Base-by-base conservation (phyloP, 2,888 invertebrate genomes). In the Anagyrus pseudococci region DNA sequence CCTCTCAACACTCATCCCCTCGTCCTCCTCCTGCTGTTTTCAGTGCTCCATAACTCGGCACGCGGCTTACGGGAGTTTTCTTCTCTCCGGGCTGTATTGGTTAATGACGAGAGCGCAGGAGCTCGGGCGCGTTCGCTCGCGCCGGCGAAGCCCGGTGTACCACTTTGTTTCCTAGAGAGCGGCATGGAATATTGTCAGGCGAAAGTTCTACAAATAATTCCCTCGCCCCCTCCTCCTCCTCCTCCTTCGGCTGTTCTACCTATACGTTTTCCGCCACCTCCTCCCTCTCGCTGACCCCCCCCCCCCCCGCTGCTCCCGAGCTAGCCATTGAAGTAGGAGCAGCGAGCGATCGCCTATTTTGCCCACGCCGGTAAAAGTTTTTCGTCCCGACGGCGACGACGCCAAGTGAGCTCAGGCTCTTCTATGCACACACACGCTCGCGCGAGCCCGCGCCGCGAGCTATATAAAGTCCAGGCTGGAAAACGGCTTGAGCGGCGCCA, bases 161-260 rank as follows among this genome's bases (percentile, higher is more conserved):
- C 55, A 65, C 65, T 65, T 65, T 61, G 65, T 61, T 61, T 65
- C 44, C 58, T 65, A 65, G 58, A 65, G 61, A 65, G 58, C 54
- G 61, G 58, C 61, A 46, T 53, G 47, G 53, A 52, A 60, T n/a
- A n/a, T 64, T 60, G 64, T 65, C 65, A 60, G 61, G 65, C 65
- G 65, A 65, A 65, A 65, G 65, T 65, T 61, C 58, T 55, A 65
- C 65, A 62, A 65, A 65, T 58, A 61, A 61, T 65, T 65, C 61
- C 64, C 58, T 56, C 58, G 54, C 54, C 53, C 49, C 22, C 15
- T 58, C 64, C 58, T 56, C 58, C 58, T 58, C 53, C 49, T 26
- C 15, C 33, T 37, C 3, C 4, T 7, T 4, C 10, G 4, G 29
- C 29, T 7, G 4, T 4, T 29, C 4, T 29, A 29, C 10, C 29